phyloP scores from a whole-genome alignment of 2,797 vertebrate species.

The Morelia viridis region DNA sequence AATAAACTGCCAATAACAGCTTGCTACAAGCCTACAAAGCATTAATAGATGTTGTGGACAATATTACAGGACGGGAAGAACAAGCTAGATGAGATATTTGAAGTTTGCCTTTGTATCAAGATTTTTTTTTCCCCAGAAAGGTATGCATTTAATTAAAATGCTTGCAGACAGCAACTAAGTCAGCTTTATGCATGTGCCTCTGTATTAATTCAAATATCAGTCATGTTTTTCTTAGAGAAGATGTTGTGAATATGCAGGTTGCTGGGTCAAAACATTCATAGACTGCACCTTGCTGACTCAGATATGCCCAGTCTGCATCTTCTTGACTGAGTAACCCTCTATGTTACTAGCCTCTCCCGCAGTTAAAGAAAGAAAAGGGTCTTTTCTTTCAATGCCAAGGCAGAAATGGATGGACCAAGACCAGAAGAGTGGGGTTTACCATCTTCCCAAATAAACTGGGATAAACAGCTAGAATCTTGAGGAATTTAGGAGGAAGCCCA shows the following conservation, averaged over 20 bases:
- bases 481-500: no score
- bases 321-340: neutral
- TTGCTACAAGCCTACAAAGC: neutral
- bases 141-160: neutral
- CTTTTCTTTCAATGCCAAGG: neutral
- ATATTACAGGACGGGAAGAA: neutral
- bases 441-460: no score
- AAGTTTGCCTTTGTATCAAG: neutral
- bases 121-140: neutral
- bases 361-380: neutral
- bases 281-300: neutral
- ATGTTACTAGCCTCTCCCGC: neutral
- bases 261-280: neutral
- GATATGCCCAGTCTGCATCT: neutral
- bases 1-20: neutral
- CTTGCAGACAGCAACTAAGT: slow-evolving; percentile 9
- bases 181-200: neutral
- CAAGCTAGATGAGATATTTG: neutral
- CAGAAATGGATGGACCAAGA: no score
- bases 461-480: no score
- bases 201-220: neutral
- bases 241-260: neutral
- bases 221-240: neutral
- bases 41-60: neutral
- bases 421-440: no score